These are phyloP conservation scores for Glaucopsyche alexis DNA, from an alignment of 2,888 invertebrate species.

Conservation along the genomic window DNA sequence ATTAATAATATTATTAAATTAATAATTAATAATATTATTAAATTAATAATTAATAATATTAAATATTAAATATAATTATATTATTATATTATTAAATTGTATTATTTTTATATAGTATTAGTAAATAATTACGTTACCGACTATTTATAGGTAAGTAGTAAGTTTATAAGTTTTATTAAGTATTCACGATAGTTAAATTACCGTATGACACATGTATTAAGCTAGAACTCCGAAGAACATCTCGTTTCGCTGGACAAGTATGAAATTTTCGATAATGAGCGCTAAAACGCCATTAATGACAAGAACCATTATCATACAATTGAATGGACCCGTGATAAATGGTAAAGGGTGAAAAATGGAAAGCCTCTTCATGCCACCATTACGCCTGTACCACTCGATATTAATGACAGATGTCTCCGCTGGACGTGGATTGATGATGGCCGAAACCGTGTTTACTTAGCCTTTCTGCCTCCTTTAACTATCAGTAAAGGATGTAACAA, in stretches of 20 bases:
- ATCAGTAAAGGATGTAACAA: not conserved
- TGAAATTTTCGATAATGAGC: conserved; percentile 21
- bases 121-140: no score
- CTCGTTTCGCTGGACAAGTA: conserved; percentile 7
- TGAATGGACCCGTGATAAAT: conserved; percentile 51
- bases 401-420: conserved; percentile 73
- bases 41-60: no score
- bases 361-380: conserved; percentile 64
- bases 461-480: not conserved
- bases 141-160: no score
- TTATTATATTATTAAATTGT: no score
- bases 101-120: no score
- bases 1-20: no score
- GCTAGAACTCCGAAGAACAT: not conserved
- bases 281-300: not conserved
- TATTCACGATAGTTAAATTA: no score
- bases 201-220: not conserved
- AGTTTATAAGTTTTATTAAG: no score
- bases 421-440: conserved; percentile 73
- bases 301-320: conserved; percentile 23
- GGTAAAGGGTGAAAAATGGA: conserved; percentile 64
- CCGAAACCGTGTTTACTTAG: conserved; percentile 23
- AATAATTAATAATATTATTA: no score
- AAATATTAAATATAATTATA: no score
- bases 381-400: conserved; percentile 73